Evolutionary conservation across 1,140 invertebrate genomes (phyloP).

Genomic region (Drosophila grimshawi): DNA sequence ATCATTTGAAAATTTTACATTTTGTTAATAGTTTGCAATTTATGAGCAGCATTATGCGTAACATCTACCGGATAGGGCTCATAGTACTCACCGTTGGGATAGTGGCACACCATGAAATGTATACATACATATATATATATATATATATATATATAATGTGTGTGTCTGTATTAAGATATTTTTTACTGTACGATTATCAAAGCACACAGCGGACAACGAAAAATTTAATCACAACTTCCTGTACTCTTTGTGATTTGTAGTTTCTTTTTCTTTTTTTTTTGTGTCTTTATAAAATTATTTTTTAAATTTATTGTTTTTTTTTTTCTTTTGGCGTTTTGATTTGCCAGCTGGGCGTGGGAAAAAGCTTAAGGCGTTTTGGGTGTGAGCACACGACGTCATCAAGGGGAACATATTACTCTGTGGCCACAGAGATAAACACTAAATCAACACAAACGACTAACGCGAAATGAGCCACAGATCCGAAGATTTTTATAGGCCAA

Average conservation of each 20-base stretch:
- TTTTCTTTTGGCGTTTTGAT: conserved; percentile 38
- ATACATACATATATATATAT: not conserved
- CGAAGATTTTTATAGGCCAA: conserved; percentile 38
- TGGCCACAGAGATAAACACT: not conserved
- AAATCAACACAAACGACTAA: conserved; percentile 10
- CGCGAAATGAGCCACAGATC: conserved; percentile 45
- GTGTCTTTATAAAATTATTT: conserved; percentile 38
- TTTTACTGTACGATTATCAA: conserved; percentile 19
- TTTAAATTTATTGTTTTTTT: conserved; percentile 32
- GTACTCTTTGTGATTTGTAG: conserved; percentile 56
- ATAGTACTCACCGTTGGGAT: not conserved
- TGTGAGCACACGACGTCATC: conserved; percentile 48
- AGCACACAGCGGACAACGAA: conserved; percentile 39
- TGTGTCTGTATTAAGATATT: not conserved
- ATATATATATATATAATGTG: not conserved
- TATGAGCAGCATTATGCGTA: not conserved
- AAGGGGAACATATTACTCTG: conserved; percentile 20
- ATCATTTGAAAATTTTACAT: conserved; percentile 30
- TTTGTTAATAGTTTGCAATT: conserved; percentile 27
- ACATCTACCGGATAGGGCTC: not conserved
- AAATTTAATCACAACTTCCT: conserved; percentile 73
- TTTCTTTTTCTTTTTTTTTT: conserved; percentile 39
- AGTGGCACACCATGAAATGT: not conserved
- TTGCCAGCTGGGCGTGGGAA: conserved; percentile 65
- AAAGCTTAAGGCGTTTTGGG: conserved; percentile 56